Evolutionary conservation across 2,113 vertebrate species (phyloP), one percentile per base, ranked within the genome.

Genomic region (Thamnophis sirtalis): DNA sequence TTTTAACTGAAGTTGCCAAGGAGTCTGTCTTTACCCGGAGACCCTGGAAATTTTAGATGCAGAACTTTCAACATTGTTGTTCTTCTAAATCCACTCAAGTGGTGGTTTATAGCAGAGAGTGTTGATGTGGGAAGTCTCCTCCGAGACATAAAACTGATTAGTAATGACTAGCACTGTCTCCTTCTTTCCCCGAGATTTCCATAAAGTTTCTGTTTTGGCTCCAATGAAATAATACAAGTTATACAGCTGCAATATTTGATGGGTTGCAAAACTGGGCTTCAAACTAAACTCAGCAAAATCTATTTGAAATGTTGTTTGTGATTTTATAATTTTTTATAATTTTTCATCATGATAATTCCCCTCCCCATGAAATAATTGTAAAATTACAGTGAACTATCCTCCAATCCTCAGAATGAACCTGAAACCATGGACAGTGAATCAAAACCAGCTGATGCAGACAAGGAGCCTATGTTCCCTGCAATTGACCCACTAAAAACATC

Each of bases 401-500:
- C 91, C 4, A n/a, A 68, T 93, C 95, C 92, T 86, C 92, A 96
- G 95, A 96, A 95, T 7, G n/a, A 96, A 95, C 90, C 93, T 92
- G 89, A 96, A 96, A 91, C 95, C 95, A 95, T 96, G 94, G 96
- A 94, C 94, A 92, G 86, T 95, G 97, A 97, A 97, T 97, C 95
- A 97, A 97, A 97, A 96, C 93, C 96, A 96, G 95, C 95, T 96
- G 95, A 95, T 93, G 96, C 93, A 96, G 95, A 96, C 97, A 97
- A 96, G 94, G 93, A 97, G 95, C 95, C 96, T 96, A 92, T 95
- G 95, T 97, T 97, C 97, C 94, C 1, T 55, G 95, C 93, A 94
- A 94, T 96, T 96, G 95, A 95, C 89, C 92, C 96, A 97, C 96
- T 95, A 96, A 91, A 96, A 97, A 97, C 97, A 98, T 98, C 97